Conservation (phyloP, 2,113 vertebrate genomes). For the Ctenomys sociabilis region DNA sequence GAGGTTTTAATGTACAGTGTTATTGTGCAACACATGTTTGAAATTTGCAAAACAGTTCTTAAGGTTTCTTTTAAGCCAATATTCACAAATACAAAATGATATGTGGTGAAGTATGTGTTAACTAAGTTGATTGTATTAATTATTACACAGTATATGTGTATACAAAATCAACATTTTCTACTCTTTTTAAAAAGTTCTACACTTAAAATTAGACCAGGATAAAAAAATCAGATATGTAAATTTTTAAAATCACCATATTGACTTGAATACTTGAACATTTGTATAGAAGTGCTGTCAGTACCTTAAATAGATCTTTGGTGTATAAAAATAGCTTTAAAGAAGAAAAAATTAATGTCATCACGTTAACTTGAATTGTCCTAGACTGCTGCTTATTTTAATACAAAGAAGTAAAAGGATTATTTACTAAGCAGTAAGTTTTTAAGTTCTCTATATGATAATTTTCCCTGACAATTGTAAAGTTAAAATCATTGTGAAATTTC, state of each 20-base stretch:
- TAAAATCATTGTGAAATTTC: neutral
- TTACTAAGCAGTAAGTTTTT: neutral
- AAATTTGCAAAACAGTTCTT: neutral
- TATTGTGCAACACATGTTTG: neutral
- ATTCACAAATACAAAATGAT: neutral
- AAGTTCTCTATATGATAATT: neutral
- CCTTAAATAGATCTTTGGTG: neutral
- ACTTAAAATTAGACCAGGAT: neutral
- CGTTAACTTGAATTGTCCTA: neutral
- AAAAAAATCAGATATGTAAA: neutral
- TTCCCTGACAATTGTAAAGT: neutral
- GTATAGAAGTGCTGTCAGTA: accelerated
- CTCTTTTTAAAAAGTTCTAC: neutral
- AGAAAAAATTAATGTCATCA: neutral
- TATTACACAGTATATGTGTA: neutral
- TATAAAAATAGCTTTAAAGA: neutral
- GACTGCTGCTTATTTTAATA: neutral
- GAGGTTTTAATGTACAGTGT: neutral
- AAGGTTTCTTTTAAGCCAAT: neutral
- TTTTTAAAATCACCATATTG: neutral
- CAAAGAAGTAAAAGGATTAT: neutral
- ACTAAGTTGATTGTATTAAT: neutral
- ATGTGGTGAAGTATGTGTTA: neutral
- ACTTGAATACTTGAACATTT: neutral
- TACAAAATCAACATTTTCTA: neutral